Evolutionary conservation across 2,797 vertebrate species (phyloP).

Genomic region (Cynopterus sphinx): DNA sequence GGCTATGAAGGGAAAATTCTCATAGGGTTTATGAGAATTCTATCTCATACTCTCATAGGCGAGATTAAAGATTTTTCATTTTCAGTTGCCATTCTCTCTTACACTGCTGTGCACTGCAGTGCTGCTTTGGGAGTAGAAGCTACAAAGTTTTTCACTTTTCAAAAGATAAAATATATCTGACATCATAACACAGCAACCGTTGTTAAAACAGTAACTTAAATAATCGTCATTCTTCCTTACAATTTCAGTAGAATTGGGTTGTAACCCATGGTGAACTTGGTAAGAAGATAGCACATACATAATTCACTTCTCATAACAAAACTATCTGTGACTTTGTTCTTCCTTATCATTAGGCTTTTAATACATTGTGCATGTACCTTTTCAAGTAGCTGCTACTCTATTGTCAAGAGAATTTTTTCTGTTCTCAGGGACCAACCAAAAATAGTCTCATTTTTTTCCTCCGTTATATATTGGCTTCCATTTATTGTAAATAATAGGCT

Average conservation of each 20-base stretch:
- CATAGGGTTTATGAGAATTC: neutral
- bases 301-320: slow-evolving; percentile 44
- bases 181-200: slow-evolving; percentile 2
- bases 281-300: neutral
- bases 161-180: slow-evolving; percentile 58
- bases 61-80: slow-evolving; percentile 50
- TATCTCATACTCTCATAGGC: too few relatives aligned
- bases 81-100: slow-evolving; percentile 3
- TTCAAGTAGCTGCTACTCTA: neutral
- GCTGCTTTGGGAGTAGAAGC: slow-evolving; percentile 37
- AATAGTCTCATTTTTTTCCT: neutral
- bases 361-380: neutral
- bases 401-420: slow-evolving; percentile 35
- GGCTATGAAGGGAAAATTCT: slow-evolving; percentile 16
- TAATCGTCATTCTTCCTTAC: slow-evolving; percentile 13
- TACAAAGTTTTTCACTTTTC: slow-evolving; percentile 59
- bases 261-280: neutral
- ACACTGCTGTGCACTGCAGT: slow-evolving; percentile 6
- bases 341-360: slow-evolving; percentile 3
- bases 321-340: slow-evolving; percentile 16
- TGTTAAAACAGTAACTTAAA: slow-evolving; percentile 44
- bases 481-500: neutral
- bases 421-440: neutral
- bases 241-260: slow-evolving; percentile 2
- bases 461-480: neutral